Evolutionary conservation across 2,888 invertebrate genomes (phyloP), one percentile per base, ranked within the genome.

Genomic region (Pimpla rufipes): DNA sequence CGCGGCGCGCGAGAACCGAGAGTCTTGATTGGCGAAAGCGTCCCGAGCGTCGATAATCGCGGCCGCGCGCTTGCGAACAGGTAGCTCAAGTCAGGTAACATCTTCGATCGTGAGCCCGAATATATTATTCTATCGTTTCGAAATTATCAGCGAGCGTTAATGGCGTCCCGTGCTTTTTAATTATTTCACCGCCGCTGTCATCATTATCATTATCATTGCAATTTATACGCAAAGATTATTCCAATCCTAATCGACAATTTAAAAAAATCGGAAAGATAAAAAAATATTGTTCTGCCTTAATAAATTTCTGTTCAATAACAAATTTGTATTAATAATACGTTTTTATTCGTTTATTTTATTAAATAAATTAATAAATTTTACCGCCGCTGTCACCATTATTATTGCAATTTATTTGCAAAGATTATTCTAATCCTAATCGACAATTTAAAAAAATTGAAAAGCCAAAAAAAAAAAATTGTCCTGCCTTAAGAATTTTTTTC

Each of bases 21-120:
- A 7, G 57, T 29, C 77, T 59, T 86, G 85, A 86, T 87, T 86
- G 85, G 87, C 83, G 85, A 86, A 87, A 86, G 87, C 85, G 79
- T 47, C 29, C 29, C 75, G 81, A 81, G 64, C 55, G 40, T 70
- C 52, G 77, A 81, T 77, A 73, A 81, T 73, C 81, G 71, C 57
- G 59, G 79, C 82, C 77, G 62, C 70, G 71, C 75, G 64, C 77
- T 81, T 59, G 68, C 75, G 47, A 81, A 70, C 73, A 71, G 52
- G 74, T 75, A 70, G 59, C 40, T 29, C 57, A 64, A 42, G 42
- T 29, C 64, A 64, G 66, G 66, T 73, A 67, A 62, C 76, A 80
- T 83, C 79, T 79, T 83, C 83, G 75, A 47, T 64, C 74, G 68
- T 70, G 55, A 11, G 40, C 75, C 0, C 55, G 55, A 75, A 83